phyloP scores from a whole-genome alignment of 2,113 vertebrate species.

The Myotis davidii region DNA sequence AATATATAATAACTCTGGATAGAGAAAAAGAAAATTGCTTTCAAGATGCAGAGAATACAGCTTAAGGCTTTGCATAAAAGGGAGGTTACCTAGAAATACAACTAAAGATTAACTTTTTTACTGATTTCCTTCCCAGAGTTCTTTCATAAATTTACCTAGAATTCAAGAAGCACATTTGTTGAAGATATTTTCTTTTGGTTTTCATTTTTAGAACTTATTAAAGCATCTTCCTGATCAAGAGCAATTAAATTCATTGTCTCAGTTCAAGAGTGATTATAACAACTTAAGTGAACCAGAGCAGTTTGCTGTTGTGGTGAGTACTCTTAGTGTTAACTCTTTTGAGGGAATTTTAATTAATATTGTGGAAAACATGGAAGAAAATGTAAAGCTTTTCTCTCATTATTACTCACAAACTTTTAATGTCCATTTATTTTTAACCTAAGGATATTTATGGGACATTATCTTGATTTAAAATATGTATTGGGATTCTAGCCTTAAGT shows the following conservation, averaged over 20 bases:
- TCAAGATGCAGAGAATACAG: background rate
- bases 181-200: conserved; percentile 31
- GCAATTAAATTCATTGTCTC: conserved; percentile 91
- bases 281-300: conserved; percentile 96
- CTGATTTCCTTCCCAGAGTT: conserved; percentile 16
- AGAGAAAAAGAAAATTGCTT: conserved; percentile 21
- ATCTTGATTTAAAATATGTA: conserved; percentile 46
- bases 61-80: background rate
- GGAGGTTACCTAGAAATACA: conserved; percentile 26
- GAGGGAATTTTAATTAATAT: background rate
- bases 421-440: background rate
- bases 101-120: conserved; percentile 17
- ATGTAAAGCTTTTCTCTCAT: background rate
- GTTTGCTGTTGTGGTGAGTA: conserved; percentile 96
- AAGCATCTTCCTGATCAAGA: conserved; percentile 96
- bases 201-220: conserved; percentile 86
- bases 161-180: background rate
- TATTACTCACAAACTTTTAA: background rate
- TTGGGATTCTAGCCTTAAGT: background rate
- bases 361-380: background rate
- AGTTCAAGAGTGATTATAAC: conserved; percentile 90
- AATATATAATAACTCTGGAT: conserved; percentile 54
- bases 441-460: conserved; percentile 28
- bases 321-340: background rate
- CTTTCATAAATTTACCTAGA: background rate